phyloP scores from a whole-genome alignment of 2,113 vertebrate genomes.

The Ahaetulla prasina region DNA sequence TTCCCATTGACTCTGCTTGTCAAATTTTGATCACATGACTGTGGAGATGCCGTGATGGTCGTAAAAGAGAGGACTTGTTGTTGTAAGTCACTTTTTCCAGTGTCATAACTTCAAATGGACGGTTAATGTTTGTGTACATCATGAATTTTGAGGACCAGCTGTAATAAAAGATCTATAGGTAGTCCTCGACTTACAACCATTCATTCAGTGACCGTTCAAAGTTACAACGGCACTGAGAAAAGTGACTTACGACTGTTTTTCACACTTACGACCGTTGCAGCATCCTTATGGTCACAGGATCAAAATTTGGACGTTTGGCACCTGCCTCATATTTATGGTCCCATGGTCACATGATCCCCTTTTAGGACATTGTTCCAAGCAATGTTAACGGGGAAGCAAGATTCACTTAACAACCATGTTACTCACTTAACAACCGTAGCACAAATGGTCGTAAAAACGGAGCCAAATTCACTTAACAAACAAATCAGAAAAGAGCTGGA shows the following conservation, averaged over 20 bases:
- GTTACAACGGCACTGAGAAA: background rate
- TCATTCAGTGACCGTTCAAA: background rate
- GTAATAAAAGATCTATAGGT: background rate
- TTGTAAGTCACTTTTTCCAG: too few species aligned
- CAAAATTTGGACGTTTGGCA: background rate
- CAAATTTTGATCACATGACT: too few species aligned
- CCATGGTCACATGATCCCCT: background rate
- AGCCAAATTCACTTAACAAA: too few species aligned
- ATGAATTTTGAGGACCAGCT: background rate
- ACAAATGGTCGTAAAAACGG: too few species aligned
- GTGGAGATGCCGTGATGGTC: too few species aligned
- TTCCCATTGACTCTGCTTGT: too few species aligned
- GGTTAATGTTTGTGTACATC: background rate
- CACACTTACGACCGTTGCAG: background rate
- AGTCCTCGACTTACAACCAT: background rate
- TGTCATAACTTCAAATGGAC: too few species aligned
- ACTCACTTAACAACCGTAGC: background rate
- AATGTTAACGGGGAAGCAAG: background rate
- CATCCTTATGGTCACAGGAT: background rate
- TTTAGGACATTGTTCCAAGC: too few species aligned
- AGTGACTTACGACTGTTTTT: too few species aligned
- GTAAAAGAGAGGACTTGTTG: too few species aligned
- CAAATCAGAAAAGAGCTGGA: too few species aligned
- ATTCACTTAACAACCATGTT: background rate
- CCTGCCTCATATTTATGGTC: background rate